These are phyloP conservation scores for Seriola aureovittata DNA, from an alignment of 2,113 vertebrate genomes.

Conservation along the genomic window DNA sequence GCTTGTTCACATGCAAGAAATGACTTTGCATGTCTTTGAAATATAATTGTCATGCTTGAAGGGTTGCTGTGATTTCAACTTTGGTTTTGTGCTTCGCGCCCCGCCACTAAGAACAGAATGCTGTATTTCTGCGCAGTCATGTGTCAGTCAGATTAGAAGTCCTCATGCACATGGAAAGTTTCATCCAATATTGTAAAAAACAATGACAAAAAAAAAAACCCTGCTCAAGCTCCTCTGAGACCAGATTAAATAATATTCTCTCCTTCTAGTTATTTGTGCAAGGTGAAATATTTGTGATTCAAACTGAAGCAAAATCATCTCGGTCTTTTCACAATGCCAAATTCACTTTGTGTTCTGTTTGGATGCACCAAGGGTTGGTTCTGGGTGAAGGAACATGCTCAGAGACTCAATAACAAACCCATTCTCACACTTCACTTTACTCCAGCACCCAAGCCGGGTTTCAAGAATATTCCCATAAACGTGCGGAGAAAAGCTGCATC, in stretches of 20 bases:
- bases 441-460: background rate
- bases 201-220: background rate
- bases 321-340: too few relatives aligned
- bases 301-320: background rate
- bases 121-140: background rate
- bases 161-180: too few relatives aligned
- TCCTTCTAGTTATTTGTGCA: background rate
- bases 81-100: background rate
- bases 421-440: background rate
- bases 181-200: background rate
- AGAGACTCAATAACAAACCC: background rate
- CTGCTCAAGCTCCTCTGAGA: too few relatives aligned
- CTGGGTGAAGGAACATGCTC: background rate
- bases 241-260: background rate
- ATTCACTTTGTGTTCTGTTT: background rate
- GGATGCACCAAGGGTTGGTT: background rate
- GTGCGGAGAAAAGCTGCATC: background rate
- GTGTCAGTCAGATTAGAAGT: background rate
- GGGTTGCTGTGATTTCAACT: constrained; percentile 24
- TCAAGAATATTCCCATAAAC: background rate
- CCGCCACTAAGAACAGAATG: background rate
- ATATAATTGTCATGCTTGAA: constrained; percentile 6
- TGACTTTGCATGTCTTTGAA: constrained; percentile 23
- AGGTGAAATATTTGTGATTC: background rate
- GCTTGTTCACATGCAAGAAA: constrained; percentile 23